Conservation (phyloP, 2,113 vertebrate species). For the Martes martes region DNA sequence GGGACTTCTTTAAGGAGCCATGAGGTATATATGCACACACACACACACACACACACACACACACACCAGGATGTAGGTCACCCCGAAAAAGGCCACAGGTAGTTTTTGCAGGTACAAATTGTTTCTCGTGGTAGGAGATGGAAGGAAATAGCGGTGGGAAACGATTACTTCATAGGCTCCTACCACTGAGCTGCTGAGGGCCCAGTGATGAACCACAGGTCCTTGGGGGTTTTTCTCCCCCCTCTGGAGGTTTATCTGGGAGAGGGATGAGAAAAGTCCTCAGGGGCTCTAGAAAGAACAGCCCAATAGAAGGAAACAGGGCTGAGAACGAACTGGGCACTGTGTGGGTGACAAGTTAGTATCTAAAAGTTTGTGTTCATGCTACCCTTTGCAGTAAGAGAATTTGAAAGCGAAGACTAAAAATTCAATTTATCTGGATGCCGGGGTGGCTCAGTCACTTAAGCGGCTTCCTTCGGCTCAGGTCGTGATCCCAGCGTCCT, state of each 20-base stretch:
- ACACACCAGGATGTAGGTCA: neutral
- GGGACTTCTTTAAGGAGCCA: neutral
- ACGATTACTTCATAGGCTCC: no score
- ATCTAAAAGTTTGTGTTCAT: neutral
- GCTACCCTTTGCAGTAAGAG: neutral
- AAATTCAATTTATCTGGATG: fast-evolving
- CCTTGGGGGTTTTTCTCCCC: neutral
- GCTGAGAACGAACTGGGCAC: neutral
- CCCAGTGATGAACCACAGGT: fast-evolving
- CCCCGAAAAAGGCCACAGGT: neutral
- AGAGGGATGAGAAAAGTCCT: neutral
- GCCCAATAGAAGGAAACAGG: neutral
- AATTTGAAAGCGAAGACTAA: neutral
- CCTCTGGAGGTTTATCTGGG: neutral
- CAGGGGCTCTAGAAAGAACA: no score
- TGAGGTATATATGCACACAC: fast-evolving
- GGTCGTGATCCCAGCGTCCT: no score
- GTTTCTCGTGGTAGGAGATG: neutral
- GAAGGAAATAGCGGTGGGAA: neutral
- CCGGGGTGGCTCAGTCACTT: no score
- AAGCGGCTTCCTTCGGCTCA: no score
- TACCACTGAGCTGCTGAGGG: neutral
- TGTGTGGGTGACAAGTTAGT: neutral
- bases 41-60: neutral
- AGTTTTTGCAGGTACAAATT: neutral